Base-by-base conservation (phyloP, 35 echinoderm and acorn worm species). In the Amphiura filiformis region DNA sequence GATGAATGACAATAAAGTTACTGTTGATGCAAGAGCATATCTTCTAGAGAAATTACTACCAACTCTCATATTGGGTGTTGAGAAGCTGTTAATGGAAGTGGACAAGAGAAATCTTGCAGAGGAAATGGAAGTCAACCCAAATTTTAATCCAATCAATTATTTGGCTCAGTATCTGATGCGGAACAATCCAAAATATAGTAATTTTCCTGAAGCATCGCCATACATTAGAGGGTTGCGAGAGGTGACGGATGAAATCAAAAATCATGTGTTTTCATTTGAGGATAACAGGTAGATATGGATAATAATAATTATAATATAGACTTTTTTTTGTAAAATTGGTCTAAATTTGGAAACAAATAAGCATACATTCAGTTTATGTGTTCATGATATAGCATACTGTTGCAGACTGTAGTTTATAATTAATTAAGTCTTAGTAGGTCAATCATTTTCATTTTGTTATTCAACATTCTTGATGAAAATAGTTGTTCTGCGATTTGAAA, bases 181-280 rank as follows among this genome's bases (percentile, higher is more conserved):
- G 49, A 99, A 94, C 39, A 99, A 95, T 64, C 96, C 96, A 39
- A 49, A 85, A 32, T 99, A 95, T 76, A 99, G 93, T 52, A 94
- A 99, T 56, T 99, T 99, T 79, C 93, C 96, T 35, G 96, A 99
- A 64, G 96, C 96, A 35, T 99, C 96, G 34, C 96, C 96, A 0
- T 99, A 99, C n/a, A 94, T 95, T 56, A 47, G 93, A 77, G 96
- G 96, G 33, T 52, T 99, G 31, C 56, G 90, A 82, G 96, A 99
- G 61, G 96, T 99, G 14, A 99, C 96, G 39, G 93, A 99, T 61
- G 96, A 99, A 90, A 34, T 99, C 33, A 99, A 95, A 65, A 91
- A 92, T 35, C 83, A 91, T 78, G 93, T 99, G n/a, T 99, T 99
- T 81, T 99, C 96, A 47, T 99, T 99, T 92, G 96, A 99, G 82